phyloP scores from a whole-genome alignment of 2,888 invertebrate species.

The Lithophane semibrunnea region DNA sequence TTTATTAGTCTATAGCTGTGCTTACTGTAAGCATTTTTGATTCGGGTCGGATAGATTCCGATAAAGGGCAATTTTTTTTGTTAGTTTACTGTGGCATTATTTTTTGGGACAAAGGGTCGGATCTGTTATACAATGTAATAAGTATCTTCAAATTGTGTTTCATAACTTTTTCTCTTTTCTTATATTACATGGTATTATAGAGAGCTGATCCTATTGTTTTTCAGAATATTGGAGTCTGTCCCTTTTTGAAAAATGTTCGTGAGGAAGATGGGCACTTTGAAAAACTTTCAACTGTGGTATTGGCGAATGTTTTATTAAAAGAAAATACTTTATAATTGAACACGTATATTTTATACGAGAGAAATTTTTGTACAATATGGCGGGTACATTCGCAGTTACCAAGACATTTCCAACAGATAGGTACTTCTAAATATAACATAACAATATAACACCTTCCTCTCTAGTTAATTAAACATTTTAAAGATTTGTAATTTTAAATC shows the following conservation, averaged over 20 bases:
- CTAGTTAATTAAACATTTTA: too few species aligned
- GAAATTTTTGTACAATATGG: too few species aligned
- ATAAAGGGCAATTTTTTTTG: slow-evolving; percentile 24
- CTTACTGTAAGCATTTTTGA: slow-evolving; percentile 21
- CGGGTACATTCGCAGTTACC: too few species aligned
- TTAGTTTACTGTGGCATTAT: slow-evolving; percentile 24
- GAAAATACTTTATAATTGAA: too few species aligned
- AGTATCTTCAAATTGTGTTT: slow-evolving; percentile 29
- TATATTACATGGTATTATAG: background rate
- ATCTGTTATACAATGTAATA: slow-evolving; percentile 18
- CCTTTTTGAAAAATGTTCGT: background rate
- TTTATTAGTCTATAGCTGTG: slow-evolving; percentile 12
- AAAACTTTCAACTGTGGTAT: background rate
- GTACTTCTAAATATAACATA: too few species aligned
- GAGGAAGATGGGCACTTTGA: background rate
- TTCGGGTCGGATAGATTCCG: slow-evolving; percentile 16
- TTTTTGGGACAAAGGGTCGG: slow-evolving; percentile 21
- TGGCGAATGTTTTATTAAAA: too few species aligned
- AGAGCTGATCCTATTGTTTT: background rate
- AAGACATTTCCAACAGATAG: too few species aligned
- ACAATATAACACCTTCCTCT: too few species aligned
- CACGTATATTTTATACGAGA: too few species aligned
- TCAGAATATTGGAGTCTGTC: background rate
- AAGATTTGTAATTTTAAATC: too few species aligned
- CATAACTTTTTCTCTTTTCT: slow-evolving; percentile 4